Evolutionary conservation across 2,888 invertebrate species (phyloP).

Genomic region (Agonum fuliginosum): DNA sequence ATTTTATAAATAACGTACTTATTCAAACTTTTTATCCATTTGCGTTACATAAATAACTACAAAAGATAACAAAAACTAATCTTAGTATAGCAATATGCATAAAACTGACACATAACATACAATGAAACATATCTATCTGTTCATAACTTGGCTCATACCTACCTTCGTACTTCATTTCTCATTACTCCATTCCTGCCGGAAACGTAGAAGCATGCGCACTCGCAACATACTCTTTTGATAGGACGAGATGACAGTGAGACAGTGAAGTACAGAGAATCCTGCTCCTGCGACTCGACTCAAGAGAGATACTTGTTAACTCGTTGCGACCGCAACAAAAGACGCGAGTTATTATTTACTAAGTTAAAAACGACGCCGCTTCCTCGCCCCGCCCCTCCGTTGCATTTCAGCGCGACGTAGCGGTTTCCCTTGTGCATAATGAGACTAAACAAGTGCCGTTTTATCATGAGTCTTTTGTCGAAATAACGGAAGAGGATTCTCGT

Average conservation of each 20-base stretch:
- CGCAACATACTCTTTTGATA: conserved; percentile 3
- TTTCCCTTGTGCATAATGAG: conserved; percentile 52
- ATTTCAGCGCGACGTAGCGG: background rate
- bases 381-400: background rate
- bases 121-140: background rate
- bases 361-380: conserved; percentile 46
- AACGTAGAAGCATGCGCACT: background rate
- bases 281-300: no score
- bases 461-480: conserved; percentile 49
- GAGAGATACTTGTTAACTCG: conserved; percentile 57
- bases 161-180: background rate
- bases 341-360: conserved; percentile 55
- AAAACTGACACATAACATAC: background rate
- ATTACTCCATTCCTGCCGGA: background rate
- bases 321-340: conserved; percentile 56
- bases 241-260: no score
- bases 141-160: background rate
- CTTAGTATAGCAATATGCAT: background rate
- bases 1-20: no score
- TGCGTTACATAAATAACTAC: no score
- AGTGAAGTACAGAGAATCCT: no score
- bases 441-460: conserved; percentile 57
- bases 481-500: conserved; percentile 45
- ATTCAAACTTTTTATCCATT: no score
- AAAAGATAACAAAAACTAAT: no score